Conservation (phyloP, 2,888 invertebrate genomes). For the Vanessa cardui region DNA sequence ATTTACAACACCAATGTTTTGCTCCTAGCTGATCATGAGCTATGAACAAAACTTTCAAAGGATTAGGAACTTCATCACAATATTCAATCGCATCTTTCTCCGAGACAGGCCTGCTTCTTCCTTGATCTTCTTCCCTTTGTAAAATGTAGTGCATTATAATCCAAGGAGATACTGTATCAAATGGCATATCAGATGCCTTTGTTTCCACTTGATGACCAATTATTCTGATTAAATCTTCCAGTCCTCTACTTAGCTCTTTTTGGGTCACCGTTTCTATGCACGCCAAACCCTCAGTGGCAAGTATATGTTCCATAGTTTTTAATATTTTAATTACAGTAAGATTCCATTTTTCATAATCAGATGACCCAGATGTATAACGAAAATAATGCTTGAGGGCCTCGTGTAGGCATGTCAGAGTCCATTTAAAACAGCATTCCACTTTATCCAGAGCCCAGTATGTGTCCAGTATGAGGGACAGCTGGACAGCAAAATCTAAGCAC, state of each 20-base stretch:
- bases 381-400: constrained; percentile 87
- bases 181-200: constrained; percentile 84
- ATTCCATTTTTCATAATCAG: constrained; percentile 76
- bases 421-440: constrained; percentile 86
- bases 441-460: constrained; percentile 85
- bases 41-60: constrained; percentile 89
- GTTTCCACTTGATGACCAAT: constrained; percentile 92
- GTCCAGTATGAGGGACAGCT: constrained; percentile 85
- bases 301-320: constrained; percentile 73
- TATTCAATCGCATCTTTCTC: constrained; percentile 62
- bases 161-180: constrained; percentile 91
- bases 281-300: constrained; percentile 69
- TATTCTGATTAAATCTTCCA: constrained; percentile 89
- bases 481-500: constrained; percentile 81
- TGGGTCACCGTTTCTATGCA: constrained; percentile 81
- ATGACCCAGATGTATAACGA: constrained; percentile 66
- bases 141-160: constrained; percentile 91
- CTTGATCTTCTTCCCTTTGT: constrained; percentile 87
- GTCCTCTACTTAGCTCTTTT: constrained; percentile 85
- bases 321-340: constrained; percentile 73
- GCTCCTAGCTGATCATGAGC: constrained; percentile 93
- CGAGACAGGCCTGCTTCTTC: constrained; percentile 76
- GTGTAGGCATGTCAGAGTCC: constrained; percentile 89
- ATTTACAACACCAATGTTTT: constrained; percentile 89
- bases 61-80: constrained; percentile 85